These are phyloP conservation scores for Caenorhabditis japonica DNA, from an alignment of 2,888 invertebrate species.

Conservation along the genomic window DNA sequence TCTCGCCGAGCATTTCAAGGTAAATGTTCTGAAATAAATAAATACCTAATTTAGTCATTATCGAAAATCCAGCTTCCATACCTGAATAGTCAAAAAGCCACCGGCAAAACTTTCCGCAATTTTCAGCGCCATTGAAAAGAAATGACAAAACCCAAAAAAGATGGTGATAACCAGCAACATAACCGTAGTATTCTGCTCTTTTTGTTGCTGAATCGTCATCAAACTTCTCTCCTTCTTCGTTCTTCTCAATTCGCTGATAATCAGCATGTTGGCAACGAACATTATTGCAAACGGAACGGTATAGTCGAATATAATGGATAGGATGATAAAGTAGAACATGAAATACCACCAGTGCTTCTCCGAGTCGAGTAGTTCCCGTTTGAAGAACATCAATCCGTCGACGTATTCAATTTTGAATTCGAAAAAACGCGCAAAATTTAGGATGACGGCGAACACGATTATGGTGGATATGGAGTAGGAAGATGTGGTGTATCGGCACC, in stretches of 20 bases:
- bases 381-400: constrained; percentile 28
- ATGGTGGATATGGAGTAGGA: constrained; percentile 38
- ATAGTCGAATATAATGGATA: constrained; percentile 18
- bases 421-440: constrained; percentile 49
- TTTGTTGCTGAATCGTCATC: constrained; percentile 55
- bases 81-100: constrained; percentile 46
- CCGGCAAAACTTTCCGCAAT: constrained; percentile 50
- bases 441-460: constrained; percentile 38
- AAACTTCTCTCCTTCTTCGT: constrained; percentile 45
- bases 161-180: constrained; percentile 53
- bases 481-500: constrained; percentile 48
- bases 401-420: constrained; percentile 46
- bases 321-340: constrained; percentile 12
- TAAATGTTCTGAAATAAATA: constrained; percentile 40
- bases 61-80: neutral
- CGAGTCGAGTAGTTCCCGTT: constrained; percentile 37
- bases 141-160: constrained; percentile 54
- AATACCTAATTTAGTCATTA: too few relatives aligned
- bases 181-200: constrained; percentile 53
- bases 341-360: constrained; percentile 53
- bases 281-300: constrained; percentile 45
- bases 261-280: constrained; percentile 45
- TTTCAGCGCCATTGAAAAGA: constrained; percentile 51
- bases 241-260: constrained; percentile 42
- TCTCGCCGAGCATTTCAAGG: constrained; percentile 46